Evolutionary conservation across 2,888 invertebrate genomes (phyloP).

Genomic region (Ichneumoninae sp.): DNA sequence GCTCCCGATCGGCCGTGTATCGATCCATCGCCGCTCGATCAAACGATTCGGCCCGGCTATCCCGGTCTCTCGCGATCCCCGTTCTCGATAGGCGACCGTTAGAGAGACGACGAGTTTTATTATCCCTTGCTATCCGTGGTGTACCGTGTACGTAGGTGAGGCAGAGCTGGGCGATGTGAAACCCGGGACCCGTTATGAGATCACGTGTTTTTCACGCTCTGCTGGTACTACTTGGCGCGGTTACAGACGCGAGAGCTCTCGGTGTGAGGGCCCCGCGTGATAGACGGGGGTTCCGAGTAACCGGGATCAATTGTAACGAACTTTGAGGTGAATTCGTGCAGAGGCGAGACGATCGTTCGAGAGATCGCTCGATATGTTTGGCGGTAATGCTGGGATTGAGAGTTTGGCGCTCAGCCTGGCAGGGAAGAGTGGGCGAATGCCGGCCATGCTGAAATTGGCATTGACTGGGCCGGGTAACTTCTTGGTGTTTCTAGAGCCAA

Average conservation of each 20-base stretch:
- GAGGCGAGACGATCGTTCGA: not conserved
- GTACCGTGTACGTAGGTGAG: slow-evolving; percentile 23
- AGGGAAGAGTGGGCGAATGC: not conserved
- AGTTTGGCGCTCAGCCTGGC: not conserved
- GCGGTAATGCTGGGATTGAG: not conserved
- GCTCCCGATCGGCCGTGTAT: slow-evolving; percentile 15
- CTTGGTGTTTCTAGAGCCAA: not conserved
- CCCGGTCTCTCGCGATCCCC: slow-evolving; percentile 50
- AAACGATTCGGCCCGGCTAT: slow-evolving; percentile 59
- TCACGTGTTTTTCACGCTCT: slow-evolving; percentile 77
- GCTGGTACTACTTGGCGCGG: slow-evolving; percentile 61
- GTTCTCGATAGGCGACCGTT: slow-evolving; percentile 58
- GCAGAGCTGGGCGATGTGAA: slow-evolving; percentile 40
- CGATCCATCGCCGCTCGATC: slow-evolving; percentile 58
- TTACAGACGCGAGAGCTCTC: not conserved
- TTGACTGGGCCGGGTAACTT: not conserved
- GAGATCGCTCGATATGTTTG: not conserved
- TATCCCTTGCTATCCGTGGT: slow-evolving; percentile 29
- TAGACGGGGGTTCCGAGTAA: not conserved
- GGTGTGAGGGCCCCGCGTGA: not conserved
- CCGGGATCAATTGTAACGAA: slow-evolving; percentile 10
- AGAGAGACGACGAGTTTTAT: slow-evolving; percentile 69
- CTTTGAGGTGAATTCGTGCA: not conserved
- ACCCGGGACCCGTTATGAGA: slow-evolving; percentile 69
- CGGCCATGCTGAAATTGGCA: not conserved